Conservation (phyloP, 2,888 invertebrate species). For the Venustoraphidia nigricollis region DNA sequence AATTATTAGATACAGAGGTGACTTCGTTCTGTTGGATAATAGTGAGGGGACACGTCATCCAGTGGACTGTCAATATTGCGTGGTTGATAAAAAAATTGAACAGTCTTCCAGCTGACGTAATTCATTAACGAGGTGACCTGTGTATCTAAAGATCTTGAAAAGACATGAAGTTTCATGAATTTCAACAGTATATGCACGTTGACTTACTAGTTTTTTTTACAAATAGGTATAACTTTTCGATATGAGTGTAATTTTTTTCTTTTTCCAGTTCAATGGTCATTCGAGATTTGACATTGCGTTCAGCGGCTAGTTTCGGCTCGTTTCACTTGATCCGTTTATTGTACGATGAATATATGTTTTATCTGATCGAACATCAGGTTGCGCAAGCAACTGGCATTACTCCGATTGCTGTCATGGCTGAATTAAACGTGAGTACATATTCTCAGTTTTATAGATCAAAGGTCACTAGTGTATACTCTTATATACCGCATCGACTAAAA, state of each 20-base stretch:
- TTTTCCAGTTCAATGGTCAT: conserved; percentile 84
- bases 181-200: background rate
- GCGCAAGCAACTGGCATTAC: conserved; percentile 81
- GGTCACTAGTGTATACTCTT: conserved; percentile 3
- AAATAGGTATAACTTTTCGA: background rate
- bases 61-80: too few relatives aligned
- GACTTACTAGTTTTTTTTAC: too few relatives aligned
- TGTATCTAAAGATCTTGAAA: too few relatives aligned
- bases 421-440: conserved; percentile 41
- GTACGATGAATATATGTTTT: conserved; percentile 99
- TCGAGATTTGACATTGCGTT: conserved; percentile 85
- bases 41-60: too few relatives aligned
- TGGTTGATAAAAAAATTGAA: too few relatives aligned
- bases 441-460: too few relatives aligned
- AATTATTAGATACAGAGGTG: too few relatives aligned
- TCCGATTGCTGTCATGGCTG: conserved; percentile 84
- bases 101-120: too few relatives aligned
- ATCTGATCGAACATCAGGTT: conserved; percentile 92
- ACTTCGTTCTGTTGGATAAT: too few relatives aligned
- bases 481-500: background rate
- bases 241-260: conserved; percentile 11
- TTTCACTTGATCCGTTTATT: conserved; percentile 95
- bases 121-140: too few relatives aligned
- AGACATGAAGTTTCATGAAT: too few relatives aligned
- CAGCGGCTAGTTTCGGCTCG: conserved; percentile 96